Base-by-base conservation (phyloP, 2,888 invertebrate genomes). In the Thecophora atra region DNA sequence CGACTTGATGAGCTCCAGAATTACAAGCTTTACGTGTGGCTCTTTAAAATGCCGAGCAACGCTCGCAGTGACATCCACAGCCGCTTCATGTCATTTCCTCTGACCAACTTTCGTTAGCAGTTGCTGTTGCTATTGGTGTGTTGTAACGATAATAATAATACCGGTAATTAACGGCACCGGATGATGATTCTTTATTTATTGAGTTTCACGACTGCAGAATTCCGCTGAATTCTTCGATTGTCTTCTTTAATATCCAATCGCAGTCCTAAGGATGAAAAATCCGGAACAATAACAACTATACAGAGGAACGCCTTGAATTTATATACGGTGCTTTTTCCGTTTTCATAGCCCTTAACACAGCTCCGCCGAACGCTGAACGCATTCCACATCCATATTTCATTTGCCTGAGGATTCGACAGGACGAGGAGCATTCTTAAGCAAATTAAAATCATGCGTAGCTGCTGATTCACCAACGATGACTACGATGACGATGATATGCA, bases 91-190 rank as follows among this genome's bases (percentile, higher is more conserved):
- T 37, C 37, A 37, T 37, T 37, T 37, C 37, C 37, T 6, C 11
- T 37, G 37, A 37, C 37, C 37, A 37, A 37, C 37, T 37, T 63
- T 13, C n/a, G n/a, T n/a, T n/a, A n/a, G n/a, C n/a, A n/a, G n/a
- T n/a, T n/a, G n/a, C n/a, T n/a, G n/a, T n/a, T n/a, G n/a, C n/a
- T n/a, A n/a, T n/a, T n/a, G n/a, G n/a, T n/a, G n/a, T 63, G 63
- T 63, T 13, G n/a, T 63, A 21, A 21, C 63, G 42, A 21, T 63
- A 63, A 58, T 11, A 56, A 19, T 42, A 44, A 47, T 30, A 30
- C 70, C 37, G 67, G 71, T 74, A 76, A 76, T 75, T 76, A 76
- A 76, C 75, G 72, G 73, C 75, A 74, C 72, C 74, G 76, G 76
- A 76, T 75, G 75, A 73, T 72, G 24, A 51, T 69, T 58, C 68